A percentile compares a stretch with the other conserved stretches of the same genome.
These are phyloP conservation scores for Scleropages formosus DNA, from an alignment of 2,797 vertebrate genomes.

Conservation along the genomic window DNA sequence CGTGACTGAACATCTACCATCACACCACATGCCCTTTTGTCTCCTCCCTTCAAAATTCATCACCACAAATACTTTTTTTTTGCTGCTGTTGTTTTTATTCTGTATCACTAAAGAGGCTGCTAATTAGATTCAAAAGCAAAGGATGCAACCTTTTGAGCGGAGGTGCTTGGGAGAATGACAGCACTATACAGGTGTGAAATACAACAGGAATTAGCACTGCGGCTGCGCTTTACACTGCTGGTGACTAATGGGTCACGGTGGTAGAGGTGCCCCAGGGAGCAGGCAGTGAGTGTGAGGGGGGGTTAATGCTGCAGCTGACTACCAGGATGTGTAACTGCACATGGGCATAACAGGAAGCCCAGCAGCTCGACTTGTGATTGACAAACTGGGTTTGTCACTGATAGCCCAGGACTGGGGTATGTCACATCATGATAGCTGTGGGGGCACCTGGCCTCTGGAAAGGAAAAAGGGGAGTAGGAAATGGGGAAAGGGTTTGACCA, in stretches of 20 bases:
- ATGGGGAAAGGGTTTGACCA: conserved; percentile 53
- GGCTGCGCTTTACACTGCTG: conserved; percentile 65
- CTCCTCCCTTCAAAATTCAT: conserved; percentile 28
- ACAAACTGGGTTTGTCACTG: conserved; percentile 62
- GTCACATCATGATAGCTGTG: conserved; percentile 38
- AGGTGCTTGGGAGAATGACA: conserved; percentile 55
- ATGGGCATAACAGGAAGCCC: conserved; percentile 84
- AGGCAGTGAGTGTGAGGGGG: conserved; percentile 33
- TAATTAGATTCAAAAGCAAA: conserved; percentile 52
- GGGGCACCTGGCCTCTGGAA: conserved; percentile 56
- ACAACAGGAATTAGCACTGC: conserved; percentile 74
- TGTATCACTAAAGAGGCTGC: conserved; percentile 42
- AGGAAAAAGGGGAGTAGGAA: not conserved
- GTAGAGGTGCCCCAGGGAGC: conserved; percentile 68
- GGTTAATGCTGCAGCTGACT: conserved; percentile 68
- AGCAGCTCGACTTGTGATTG: conserved; percentile 64
- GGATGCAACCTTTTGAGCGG: conserved; percentile 44
- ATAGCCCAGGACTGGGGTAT: conserved; percentile 52
- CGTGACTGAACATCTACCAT: conserved; percentile 41
- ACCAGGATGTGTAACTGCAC: conserved; percentile 75
- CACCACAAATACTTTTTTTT: conserved; percentile 37
- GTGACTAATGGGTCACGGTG: conserved; percentile 69
- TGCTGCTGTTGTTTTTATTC: too few species aligned
- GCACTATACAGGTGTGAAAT: conserved; percentile 57
- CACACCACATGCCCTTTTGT: conserved; percentile 33